Evolutionary conservation across 1,140 invertebrate genomes (phyloP), one percentile per base, ranked within the genome.

Genomic region (Drosophila quadrilineata): DNA sequence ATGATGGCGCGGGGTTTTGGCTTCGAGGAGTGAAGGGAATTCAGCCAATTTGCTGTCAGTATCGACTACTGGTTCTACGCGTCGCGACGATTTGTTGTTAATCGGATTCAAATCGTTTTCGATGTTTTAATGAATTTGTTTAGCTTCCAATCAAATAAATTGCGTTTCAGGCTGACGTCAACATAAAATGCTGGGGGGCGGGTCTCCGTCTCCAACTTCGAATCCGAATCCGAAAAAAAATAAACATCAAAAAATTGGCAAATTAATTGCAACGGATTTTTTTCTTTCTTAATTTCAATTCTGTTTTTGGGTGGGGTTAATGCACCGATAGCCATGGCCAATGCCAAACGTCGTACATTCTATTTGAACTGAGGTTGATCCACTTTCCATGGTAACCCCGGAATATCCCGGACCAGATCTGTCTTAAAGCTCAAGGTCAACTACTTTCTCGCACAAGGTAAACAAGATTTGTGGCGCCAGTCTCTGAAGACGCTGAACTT

Each of bases 381-480:
- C 29, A 75, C 56, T 73, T 82, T 73, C 57, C n/a, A n/a, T n/a
- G n/a, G n/a, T 66, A 70, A 22, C 35, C 16, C 12, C 38, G 24
- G 17, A 54, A 29, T 63, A 57, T 52, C 49, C n/a, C n/a, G n/a
- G n/a, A n/a, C n/a, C 53, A 40, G 48, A 67, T 46, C 36, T 12
- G 17, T 52, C 38, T 43, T 26, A 16, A 26, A 3, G 12, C 6
- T 75, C 80, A 85, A 85, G 79, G 79, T 85, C 79, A 66, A 62
- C 71, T 75, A 59, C 79, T 79, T 85, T 85, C 79, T 71, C 80
- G 56, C 6, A 21, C 79, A 85, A 85, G 79, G 79, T 68, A 85
- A 85, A 84, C 79, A 74, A 85, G 62, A 79, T 86, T 62, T 54
- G 31, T 75, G 80, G 79, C 79, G 79, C 80, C 80, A 85, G 59